Conservation (phyloP, 1,140 invertebrate species). For the Drosophila melanica region DNA sequence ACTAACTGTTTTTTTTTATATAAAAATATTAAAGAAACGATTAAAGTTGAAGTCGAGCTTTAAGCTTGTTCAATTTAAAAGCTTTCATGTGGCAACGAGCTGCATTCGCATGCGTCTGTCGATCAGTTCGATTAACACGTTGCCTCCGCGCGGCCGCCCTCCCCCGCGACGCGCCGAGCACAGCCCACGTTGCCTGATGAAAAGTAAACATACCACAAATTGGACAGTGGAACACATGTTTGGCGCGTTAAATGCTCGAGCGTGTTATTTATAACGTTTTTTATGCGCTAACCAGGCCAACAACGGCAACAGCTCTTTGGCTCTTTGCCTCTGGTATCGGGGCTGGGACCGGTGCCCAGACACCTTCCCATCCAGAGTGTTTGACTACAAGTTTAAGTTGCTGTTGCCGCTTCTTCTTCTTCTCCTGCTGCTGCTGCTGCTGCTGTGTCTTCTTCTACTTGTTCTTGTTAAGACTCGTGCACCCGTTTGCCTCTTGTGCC, state of each 20-base stretch:
- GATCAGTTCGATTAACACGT: conserved; percentile 32
- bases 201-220: conserved; percentile 82
- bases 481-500: too few relatives aligned
- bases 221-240: conserved; percentile 82
- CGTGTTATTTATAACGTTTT: conserved; percentile 82
- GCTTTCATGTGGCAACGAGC: not conserved
- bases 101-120: not conserved
- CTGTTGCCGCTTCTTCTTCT: conserved; percentile 17
- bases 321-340: conserved; percentile 2
- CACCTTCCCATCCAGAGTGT: conserved; percentile 23
- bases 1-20: too few relatives aligned
- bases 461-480: conserved; percentile 75
- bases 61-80: not conserved
- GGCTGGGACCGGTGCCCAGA: conserved; percentile 30
- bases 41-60: too few relatives aligned
- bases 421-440: conserved; percentile 19
- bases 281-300: conserved; percentile 67
- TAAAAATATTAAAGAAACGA: too few relatives aligned
- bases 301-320: conserved; percentile 13
- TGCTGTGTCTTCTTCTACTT: conserved; percentile 11
- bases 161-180: not conserved
- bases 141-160: not conserved
- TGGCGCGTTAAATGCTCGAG: conserved; percentile 81
- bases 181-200: conserved; percentile 56
- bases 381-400: conserved; percentile 29